A percentile compares a stretch with the other conserved stretches of the same genome.
Evolutionary conservation across 2,113 vertebrate genomes (phyloP).

Genomic region (Bufo gargarizans): DNA sequence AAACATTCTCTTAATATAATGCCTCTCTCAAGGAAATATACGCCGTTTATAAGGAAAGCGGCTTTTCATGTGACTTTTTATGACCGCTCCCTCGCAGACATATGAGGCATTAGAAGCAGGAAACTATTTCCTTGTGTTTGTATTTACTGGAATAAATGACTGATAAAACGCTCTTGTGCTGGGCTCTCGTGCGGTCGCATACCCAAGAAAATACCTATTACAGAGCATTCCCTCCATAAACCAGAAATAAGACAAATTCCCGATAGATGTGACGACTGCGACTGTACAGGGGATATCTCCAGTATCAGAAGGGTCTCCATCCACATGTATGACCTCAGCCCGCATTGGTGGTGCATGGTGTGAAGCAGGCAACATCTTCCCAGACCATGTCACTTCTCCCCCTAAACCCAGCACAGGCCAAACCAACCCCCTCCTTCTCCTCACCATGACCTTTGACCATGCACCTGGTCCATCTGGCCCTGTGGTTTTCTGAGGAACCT

Average conservation of each 20-base stretch:
- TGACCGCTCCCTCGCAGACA: constrained; percentile 2
- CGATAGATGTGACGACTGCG: background rate
- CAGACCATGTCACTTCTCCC: no score
- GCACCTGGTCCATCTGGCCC: no score
- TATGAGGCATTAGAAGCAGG: background rate
- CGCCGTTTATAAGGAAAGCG: background rate
- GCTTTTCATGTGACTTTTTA: constrained; percentile 18
- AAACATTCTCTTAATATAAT: constrained; percentile 26
- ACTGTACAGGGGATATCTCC: background rate
- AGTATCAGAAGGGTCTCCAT: no score
- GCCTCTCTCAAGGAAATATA: background rate
- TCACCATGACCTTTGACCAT: no score
- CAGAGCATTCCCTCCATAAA: background rate
- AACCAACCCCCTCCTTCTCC: no score
- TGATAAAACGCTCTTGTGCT: background rate
- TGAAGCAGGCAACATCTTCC: no score
- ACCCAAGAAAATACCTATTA: background rate
- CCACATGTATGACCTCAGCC: no score
- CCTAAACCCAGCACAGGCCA: no score
- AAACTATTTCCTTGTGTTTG: background rate
- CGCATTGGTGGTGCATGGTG: no score
- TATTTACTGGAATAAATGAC: constrained; percentile 25
- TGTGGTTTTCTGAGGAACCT: no score
- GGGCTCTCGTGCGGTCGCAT: background rate
- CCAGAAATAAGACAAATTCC: background rate